Percentiles rank a stretch among this genome's conserved stretches.
Evolutionary conservation across 2,888 invertebrate species (phyloP).

Genomic region (Nomada goodeniana): DNA sequence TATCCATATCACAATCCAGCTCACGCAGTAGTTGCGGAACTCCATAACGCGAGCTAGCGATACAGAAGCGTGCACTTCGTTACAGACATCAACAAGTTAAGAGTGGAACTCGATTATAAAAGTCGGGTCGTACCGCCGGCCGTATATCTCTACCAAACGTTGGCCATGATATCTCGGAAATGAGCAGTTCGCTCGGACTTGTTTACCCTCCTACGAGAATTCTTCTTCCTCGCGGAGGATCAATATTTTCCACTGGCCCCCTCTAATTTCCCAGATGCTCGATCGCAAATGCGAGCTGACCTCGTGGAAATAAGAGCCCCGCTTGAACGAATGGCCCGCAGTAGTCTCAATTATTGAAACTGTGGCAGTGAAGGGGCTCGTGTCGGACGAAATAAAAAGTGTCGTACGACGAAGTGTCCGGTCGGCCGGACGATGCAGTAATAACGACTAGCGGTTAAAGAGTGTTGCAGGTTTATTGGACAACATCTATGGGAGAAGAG

Average conservation of each 20-base stretch:
- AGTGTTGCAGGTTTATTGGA: too few species aligned
- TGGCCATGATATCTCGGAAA: constrained; percentile 19
- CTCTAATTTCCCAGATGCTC: constrained; percentile 6
- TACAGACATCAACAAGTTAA: constrained; percentile 19
- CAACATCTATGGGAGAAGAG: too few species aligned
- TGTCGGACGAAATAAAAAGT: too few species aligned
- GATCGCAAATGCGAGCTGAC: constrained; percentile 9
- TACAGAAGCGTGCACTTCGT: constrained; percentile 5
- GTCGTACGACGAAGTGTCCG: too few species aligned
- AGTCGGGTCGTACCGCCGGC: neutral
- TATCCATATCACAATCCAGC: constrained; percentile 7
- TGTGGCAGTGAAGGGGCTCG: too few species aligned
- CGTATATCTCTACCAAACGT: constrained; percentile 11
- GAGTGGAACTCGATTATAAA: constrained; percentile 5
- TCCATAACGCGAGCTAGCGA: neutral
- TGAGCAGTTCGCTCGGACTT: constrained; percentile 4
- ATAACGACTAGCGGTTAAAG: too few species aligned
- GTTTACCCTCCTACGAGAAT: constrained; percentile 5
- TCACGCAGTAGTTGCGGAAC: constrained; percentile 1
- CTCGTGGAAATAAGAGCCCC: neutral
- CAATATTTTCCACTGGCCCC: constrained; percentile 17
- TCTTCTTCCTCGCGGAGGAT: neutral
- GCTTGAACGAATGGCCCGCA: neutral
- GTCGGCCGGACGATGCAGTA: too few species aligned
- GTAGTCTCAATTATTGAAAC: constrained; percentile 5